A percentile compares a stretch with the other conserved stretches of the same genome.
These are phyloP conservation scores for Nezara viridula DNA, from an alignment of 2,888 invertebrate species.

Conservation along the genomic window DNA sequence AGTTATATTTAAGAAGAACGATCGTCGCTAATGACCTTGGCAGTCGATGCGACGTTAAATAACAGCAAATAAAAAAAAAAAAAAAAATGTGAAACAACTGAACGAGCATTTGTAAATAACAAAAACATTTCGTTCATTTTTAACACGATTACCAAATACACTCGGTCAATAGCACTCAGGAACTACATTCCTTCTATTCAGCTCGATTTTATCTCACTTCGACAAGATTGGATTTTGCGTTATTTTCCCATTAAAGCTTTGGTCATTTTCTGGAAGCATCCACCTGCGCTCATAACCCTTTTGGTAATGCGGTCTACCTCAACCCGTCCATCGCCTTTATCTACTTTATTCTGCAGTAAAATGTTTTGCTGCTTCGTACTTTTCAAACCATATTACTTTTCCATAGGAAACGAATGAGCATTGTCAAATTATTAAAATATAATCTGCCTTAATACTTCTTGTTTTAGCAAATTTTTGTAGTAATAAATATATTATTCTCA, in stretches of 20 bases:
- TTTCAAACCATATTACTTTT: background rate
- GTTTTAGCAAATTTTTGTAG: too few species aligned
- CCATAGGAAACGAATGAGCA: background rate
- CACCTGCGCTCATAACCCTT: conserved; percentile 36
- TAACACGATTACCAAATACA: background rate
- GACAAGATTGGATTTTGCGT: conserved; percentile 19
- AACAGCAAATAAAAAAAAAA: too few species aligned
- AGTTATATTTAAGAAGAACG: too few species aligned
- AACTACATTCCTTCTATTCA: background rate
- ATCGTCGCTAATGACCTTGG: too few species aligned
- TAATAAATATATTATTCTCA: too few species aligned
- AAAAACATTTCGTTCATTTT: too few species aligned
- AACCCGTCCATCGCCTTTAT: background rate
- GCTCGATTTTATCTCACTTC: background rate
- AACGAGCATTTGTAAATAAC: too few species aligned
- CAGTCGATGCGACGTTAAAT: too few species aligned
- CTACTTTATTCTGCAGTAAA: background rate
- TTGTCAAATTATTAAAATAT: too few species aligned
- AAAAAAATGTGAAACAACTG: too few species aligned
- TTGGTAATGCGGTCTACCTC: conserved; percentile 12
- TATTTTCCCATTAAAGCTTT: conserved; percentile 17
- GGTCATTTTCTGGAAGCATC: background rate
- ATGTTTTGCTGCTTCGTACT: background rate
- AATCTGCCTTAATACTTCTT: too few species aligned
- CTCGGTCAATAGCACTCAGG: background rate